Conservation (phyloP, 2,113 vertebrate genomes). For the Bombycilla garrulus region DNA sequence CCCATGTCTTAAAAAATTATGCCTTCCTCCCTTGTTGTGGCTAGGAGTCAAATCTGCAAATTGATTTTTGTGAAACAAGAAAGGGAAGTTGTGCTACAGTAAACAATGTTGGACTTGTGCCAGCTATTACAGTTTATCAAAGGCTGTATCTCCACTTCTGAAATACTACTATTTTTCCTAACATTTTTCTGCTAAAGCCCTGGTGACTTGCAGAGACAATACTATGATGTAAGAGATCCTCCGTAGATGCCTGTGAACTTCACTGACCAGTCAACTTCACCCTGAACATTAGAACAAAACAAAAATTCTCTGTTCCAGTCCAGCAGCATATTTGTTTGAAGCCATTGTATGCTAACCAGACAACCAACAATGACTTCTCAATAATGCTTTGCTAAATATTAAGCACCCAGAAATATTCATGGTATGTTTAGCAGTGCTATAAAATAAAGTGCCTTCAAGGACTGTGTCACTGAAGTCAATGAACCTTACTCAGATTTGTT, state of each 20-base stretch:
- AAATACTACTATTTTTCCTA: not conserved
- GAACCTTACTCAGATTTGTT: not conserved
- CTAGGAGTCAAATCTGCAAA: not conserved
- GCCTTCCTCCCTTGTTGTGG: not conserved
- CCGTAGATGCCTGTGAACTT: not conserved
- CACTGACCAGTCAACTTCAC: not conserved
- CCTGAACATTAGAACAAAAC: not conserved
- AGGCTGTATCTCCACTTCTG: not conserved
- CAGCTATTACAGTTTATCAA: not conserved
- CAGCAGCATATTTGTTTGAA: not conserved
- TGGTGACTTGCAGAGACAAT: not conserved
- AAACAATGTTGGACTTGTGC: not conserved
- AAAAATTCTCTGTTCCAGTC: not conserved
- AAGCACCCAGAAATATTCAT: not conserved
- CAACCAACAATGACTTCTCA: constrained; percentile 16
- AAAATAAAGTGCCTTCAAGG: not conserved
- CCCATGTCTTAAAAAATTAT: not conserved
- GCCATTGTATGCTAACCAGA: not conserved
- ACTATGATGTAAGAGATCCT: not conserved
- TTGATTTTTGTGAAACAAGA: not conserved
- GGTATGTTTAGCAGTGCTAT: not conserved
- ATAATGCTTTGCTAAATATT: not conserved
- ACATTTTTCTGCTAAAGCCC: not conserved
- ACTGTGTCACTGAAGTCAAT: not conserved
- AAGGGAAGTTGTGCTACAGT: not conserved